Base-by-base conservation (phyloP, 30 jellyfish, hydroid and myxozoan species). In the Aurelia aurita complex sp. Pacific region DNA sequence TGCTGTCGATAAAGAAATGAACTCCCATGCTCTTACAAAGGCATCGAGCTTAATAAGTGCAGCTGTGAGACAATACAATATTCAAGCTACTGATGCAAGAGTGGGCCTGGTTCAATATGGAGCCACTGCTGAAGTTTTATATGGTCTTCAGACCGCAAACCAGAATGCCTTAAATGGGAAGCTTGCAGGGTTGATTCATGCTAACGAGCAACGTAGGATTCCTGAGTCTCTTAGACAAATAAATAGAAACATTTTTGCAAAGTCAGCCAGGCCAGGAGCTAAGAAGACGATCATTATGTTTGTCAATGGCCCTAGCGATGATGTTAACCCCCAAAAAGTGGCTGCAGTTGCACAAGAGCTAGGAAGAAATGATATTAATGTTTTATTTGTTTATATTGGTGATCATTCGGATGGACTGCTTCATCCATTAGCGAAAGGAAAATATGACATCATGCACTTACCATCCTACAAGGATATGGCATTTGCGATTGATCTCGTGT, bases 271-370 rank as follows among this genome's bases (percentile, higher is more conserved):
- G 16, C 23, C 72, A 3, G 83, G 78, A 11, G 76, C 78, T 0
- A 72, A 63, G 66, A 54, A 65, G 75, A 43, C 63, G 15, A 59
- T 80, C 15, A 42, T 74, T 65, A 38, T 85, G 85, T 91, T 83
- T 62, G 92, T 85, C 51, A 52, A 82, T 43, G 96, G 95, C 13
- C 91, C 89, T 40, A 74, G 82, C 57, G 77, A 66, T 80, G 77
- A 50, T 13, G 83, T 82, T 23, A 67, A 60, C 52, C 10, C 36
- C 5, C 23, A 51, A 32, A 53, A 82, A 73, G 79, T 82, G 0
- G 42, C 54, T n/a, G 72, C 54, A 5, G 82, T 29, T 10, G 88
- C 91, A 60, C 74, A 57, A 53, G 71, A 55, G 18, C 77, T 92
- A 2, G 82, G 52, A 59, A 19, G 51, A 40, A 88, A 43, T 10